Percentiles rank a stretch among this genome's conserved stretches.
phyloP scores from a whole-genome alignment of 2,113 vertebrate genomes.

The Leiothrix lutea region DNA sequence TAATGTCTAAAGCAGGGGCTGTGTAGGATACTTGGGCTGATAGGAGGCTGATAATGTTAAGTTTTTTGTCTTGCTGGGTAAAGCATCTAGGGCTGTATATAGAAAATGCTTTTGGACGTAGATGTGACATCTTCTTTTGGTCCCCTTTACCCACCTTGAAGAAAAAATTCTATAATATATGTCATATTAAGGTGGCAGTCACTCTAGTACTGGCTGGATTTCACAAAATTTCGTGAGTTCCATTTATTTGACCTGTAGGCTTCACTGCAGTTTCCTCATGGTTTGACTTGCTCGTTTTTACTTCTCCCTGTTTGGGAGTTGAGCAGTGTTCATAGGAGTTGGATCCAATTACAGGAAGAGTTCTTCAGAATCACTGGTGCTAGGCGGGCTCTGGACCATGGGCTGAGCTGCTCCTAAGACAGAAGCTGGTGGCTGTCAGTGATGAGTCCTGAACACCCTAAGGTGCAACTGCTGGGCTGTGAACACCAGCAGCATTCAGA shows the following conservation, averaged over 20 bases:
- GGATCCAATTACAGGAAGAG: background rate
- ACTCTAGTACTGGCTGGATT: background rate
- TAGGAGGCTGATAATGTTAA: background rate
- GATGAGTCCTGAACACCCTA: background rate
- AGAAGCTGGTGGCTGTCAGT: background rate
- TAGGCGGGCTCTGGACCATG: background rate
- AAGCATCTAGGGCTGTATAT: background rate
- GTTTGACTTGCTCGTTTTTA: background rate
- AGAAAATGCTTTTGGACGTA: background rate
- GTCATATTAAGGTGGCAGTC: background rate
- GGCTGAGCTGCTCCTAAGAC: background rate
- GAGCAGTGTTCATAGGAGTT: background rate
- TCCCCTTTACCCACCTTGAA: background rate
- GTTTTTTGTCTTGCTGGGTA: background rate
- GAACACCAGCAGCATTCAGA: background rate
- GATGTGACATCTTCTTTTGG: background rate
- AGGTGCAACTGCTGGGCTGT: background rate
- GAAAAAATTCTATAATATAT: background rate
- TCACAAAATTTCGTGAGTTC: background rate
- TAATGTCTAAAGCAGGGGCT: background rate
- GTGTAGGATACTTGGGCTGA: background rate
- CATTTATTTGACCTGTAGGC: accelerated
- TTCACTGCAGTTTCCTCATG: background rate
- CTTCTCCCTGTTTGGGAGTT: background rate
- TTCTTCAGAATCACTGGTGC: background rate